Evolutionary conservation across 2,797 vertebrate genomes (phyloP).

Genomic region (Gymnoscopelus braueri): DNA sequence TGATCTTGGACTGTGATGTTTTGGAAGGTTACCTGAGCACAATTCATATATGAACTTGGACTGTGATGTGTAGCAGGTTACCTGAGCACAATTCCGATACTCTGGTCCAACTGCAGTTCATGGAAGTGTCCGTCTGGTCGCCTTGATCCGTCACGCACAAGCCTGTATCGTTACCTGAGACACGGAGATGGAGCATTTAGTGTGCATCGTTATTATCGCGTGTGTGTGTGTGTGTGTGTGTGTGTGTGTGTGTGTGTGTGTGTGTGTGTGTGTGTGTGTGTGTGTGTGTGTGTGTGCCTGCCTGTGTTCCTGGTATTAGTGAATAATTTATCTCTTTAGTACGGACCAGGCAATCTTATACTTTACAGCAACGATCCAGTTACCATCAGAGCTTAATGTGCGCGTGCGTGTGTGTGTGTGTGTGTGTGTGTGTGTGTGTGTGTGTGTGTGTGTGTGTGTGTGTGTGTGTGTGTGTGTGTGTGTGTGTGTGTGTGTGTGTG

Average conservation of each 20-base stretch:
- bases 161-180: slow-evolving; percentile 66
- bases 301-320: slow-evolving; percentile 50
- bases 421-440: slow-evolving; percentile 10
- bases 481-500: no score
- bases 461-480: neutral
- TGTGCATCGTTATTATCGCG: neutral
- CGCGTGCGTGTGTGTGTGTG: slow-evolving; percentile 30
- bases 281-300: slow-evolving; percentile 27
- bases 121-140: slow-evolving; percentile 26
- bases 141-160: slow-evolving; percentile 58
- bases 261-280: slow-evolving; percentile 6
- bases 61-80: slow-evolving; percentile 24
- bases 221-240: slow-evolving; percentile 6
- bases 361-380: slow-evolving; percentile 78
- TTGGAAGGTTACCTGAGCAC: slow-evolving; percentile 62
- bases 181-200: slow-evolving; percentile 2
- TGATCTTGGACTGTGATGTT: no score
- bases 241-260: slow-evolving; percentile 15
- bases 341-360: slow-evolving; percentile 62
- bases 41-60: slow-evolving; percentile 35
- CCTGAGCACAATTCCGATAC: slow-evolving; percentile 70
- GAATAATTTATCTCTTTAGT: slow-evolving; percentile 80
- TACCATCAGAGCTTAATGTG: slow-evolving; percentile 65
- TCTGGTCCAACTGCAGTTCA: slow-evolving; percentile 72
- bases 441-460: neutral